Conservation (phyloP, 2,113 vertebrate genomes). For the Neodon shergylaensis region DNA sequence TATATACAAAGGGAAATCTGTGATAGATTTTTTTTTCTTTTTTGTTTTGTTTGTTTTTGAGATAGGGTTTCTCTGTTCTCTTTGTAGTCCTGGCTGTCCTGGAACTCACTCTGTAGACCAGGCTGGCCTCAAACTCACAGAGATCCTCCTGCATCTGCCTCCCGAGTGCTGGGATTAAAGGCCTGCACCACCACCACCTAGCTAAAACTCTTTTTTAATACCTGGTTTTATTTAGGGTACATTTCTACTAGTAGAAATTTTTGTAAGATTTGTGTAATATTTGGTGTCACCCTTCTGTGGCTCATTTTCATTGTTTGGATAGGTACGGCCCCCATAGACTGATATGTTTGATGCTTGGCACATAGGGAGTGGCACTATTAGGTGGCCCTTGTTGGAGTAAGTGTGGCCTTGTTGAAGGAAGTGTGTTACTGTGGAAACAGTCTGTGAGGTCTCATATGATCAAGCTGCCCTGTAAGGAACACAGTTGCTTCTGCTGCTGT, state of each 20-base stretch:
- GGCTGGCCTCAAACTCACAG: no score
- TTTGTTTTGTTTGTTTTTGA: no score
- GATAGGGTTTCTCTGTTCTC: no score
- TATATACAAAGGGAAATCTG: background rate
- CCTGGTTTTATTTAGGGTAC: background rate
- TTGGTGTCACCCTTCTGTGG: background rate
- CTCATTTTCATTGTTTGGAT: background rate
- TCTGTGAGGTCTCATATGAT: background rate
- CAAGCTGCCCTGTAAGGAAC: background rate
- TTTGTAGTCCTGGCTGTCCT: no score
- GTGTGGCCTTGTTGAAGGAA: background rate
- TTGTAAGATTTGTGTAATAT: background rate
- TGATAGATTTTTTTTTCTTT: no score
- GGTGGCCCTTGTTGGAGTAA: background rate
- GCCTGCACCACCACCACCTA: no score
- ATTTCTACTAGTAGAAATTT: background rate
- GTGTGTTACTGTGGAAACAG: background rate
- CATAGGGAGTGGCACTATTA: background rate
- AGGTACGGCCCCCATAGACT: background rate
- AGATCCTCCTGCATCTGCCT: no score
- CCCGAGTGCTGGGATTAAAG: no score
- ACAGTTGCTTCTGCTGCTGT: background rate
- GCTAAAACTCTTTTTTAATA: background rate
- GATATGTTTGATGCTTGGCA: background rate
- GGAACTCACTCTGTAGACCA: no score